Percentiles rank a stretch among this genome's conserved stretches.
phyloP scores from a whole-genome alignment of 2,888 invertebrate species.

The Pseudococcus viburni region DNA sequence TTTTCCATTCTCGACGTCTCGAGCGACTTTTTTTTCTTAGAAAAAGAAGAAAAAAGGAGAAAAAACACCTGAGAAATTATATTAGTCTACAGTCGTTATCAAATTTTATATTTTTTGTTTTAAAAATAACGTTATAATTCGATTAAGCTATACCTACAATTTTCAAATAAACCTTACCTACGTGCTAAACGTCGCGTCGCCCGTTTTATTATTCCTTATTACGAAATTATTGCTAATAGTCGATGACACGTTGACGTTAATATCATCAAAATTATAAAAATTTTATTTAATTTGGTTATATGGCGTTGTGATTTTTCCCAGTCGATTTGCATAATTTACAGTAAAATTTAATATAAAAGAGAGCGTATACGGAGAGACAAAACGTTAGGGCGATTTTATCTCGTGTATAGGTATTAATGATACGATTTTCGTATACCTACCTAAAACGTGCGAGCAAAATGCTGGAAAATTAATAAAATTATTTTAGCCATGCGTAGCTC shows the following conservation, averaged over 20 bases:
- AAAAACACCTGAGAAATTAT: neutral
- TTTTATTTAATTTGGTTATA: conserved; percentile 32
- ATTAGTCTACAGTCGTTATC: neutral
- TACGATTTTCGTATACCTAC: neutral
- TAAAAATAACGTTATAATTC: neutral
- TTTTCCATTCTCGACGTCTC: neutral
- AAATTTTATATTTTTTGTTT: neutral
- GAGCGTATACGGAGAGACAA: neutral
- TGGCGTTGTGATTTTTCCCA: conserved; percentile 30
- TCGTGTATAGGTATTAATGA: neutral
- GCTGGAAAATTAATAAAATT: neutral
- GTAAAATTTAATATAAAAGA: conserved; percentile 12
- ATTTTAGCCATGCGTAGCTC: neutral
- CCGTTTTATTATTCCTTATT: conserved; percentile 16
- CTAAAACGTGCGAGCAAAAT: neutral
- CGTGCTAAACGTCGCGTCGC: conserved; percentile 15
- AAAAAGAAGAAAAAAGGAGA: no score
- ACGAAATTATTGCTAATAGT: conserved; percentile 29
- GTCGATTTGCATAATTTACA: conserved; percentile 31
- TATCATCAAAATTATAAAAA: conserved; percentile 36
- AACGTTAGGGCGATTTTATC: conserved; percentile 2
- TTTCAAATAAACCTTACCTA: conserved; percentile 13
- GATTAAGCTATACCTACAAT: neutral
- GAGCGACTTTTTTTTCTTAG: neutral
- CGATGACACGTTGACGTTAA: conserved; percentile 44